Base-by-base conservation (phyloP, 1,140 invertebrate species). In the Trypoxylus dichotomus region DNA sequence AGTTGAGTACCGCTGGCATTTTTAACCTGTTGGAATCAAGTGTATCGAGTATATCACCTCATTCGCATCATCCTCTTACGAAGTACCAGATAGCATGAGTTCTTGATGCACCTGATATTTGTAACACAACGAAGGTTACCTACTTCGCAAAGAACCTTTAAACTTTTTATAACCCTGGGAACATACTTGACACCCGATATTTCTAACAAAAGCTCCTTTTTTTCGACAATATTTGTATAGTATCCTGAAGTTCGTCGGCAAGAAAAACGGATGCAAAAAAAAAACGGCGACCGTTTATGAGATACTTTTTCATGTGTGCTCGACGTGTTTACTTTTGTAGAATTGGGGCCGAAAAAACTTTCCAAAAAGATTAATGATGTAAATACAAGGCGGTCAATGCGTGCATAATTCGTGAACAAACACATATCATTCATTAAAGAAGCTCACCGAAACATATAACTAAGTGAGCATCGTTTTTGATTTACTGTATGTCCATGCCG, bases 141-240 rank as follows among this genome's bases (percentile, higher is more conserved):
- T 24, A 68, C 60, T 24, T 68, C 2, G 21, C 60, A 68, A 68
- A 27, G 27, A 29, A 29, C 60, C 60, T 68, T 68, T 68, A 68
- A 25, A 68, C 60, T 78, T 81, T 84, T 84, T 78, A 80, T 76
- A 78, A 80, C 77, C 81, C 81, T 84, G 84, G 83, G 83, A 85
- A 83, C 82, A 74, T 80, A 84, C 83, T 85, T 84, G 84, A 85
- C 83, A 85, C 81, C 82, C 75, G 84, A 85, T 85, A 82, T 80
- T 77, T 77, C 71, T 71, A 42, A 77, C 68, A 68, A 68, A 68
- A 27, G 60, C 60, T 25, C 47, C 60, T 68, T 68, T 27, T n/a
- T 68, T 68, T 68, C 60, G 24, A 15, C 60, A 24, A 68, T 68
- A 68, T 68, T 68, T 68, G 60, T 68, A 68, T 68, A 68, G 60